Conservation (phyloP, 2,888 invertebrate genomes). For the Dione vanillae region DNA sequence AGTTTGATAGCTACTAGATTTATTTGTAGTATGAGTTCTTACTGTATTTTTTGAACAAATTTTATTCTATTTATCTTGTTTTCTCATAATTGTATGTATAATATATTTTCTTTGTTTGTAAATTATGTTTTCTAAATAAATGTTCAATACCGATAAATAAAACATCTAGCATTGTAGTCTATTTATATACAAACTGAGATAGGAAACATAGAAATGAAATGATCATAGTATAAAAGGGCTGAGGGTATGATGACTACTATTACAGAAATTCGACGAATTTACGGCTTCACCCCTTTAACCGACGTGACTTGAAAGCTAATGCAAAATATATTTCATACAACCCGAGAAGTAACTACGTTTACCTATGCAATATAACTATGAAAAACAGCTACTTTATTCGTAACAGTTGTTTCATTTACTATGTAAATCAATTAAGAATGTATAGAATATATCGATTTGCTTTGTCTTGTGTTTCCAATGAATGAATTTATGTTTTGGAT, state of each 20-base stretch:
- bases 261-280: slow-evolving; percentile 72
- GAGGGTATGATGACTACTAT: slow-evolving; percentile 67
- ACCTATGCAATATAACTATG: slow-evolving; percentile 32
- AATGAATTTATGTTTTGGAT: too few species aligned
- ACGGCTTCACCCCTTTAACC: slow-evolving; percentile 69
- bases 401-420: too few species aligned
- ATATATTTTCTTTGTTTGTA: neutral
- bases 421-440: too few species aligned
- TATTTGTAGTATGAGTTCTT: neutral
- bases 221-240: slow-evolving; percentile 58
- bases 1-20: slow-evolving; percentile 2
- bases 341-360: slow-evolving; percentile 47
- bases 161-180: neutral
- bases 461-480: too few species aligned
- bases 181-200: slow-evolving; percentile 19
- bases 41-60: neutral
- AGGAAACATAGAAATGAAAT: slow-evolving; percentile 61
- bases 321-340: slow-evolving; percentile 57
- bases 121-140: slow-evolving; percentile 7
- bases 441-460: too few species aligned
- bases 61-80: neutral
- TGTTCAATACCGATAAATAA: neutral
- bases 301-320: slow-evolving; percentile 68
- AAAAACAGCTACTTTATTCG: neutral
- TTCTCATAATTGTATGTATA: neutral